These are phyloP conservation scores for Centropyge bicolor DNA, from an alignment of 2,797 vertebrate species.

Conservation along the genomic window DNA sequence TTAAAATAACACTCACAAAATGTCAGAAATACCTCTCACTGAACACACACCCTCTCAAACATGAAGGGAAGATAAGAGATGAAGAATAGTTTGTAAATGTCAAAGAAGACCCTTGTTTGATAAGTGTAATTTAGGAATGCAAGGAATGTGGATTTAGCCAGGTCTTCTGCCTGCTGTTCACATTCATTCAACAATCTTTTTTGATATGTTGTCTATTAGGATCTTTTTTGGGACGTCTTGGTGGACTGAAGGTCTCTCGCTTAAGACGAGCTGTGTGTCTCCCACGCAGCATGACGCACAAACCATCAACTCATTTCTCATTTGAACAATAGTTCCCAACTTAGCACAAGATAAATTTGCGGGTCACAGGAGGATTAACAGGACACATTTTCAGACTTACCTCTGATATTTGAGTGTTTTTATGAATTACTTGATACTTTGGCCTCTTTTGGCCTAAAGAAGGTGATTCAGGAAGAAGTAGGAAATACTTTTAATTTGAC, in stretches of 20 bases:
- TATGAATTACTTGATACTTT: background rate
- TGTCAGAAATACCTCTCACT: slow-evolving; percentile 39
- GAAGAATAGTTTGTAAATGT: slow-evolving; percentile 51
- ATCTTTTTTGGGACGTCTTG: background rate
- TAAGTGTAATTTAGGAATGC: background rate
- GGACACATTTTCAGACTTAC: background rate
- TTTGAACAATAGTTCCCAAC: background rate
- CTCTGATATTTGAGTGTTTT: background rate
- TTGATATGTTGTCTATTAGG: background rate
- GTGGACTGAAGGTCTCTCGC: background rate
- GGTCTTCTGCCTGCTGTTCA: background rate
- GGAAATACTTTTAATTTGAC: background rate
- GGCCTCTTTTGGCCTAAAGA: background rate
- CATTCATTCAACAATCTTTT: background rate
- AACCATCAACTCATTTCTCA: background rate
- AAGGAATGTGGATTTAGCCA: background rate
- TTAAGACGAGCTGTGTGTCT: background rate
- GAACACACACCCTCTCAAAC: background rate
- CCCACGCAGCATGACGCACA: background rate
- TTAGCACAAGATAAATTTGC: background rate
- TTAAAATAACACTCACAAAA: slow-evolving; percentile 42
- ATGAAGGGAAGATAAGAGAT: background rate
- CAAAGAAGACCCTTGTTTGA: slow-evolving; percentile 28
- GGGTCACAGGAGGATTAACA: background rate
- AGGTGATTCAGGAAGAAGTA: background rate